A percentile compares a stretch with the other conserved stretches of the same genome.
phyloP scores from a whole-genome alignment of 2,888 invertebrate genomes.

The Phyllotreta striolata region DNA sequence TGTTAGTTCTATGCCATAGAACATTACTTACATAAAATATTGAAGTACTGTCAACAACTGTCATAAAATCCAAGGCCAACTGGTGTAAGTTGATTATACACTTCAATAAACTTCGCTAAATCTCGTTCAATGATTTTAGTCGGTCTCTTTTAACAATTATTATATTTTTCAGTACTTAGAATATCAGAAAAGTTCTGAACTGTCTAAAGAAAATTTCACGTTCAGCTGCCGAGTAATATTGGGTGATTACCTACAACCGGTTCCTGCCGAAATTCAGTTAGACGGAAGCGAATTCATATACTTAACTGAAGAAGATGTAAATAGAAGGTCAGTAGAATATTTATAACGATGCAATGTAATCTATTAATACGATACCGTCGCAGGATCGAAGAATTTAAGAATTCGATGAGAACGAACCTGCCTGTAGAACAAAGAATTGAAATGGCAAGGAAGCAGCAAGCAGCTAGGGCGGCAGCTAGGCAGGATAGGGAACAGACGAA shows the following conservation, averaged over 20 bases:
- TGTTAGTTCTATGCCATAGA: background rate
- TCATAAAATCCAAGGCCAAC: no score
- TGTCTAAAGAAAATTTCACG: conserved; percentile 89
- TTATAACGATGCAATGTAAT: background rate
- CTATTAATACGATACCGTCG: conserved; percentile 1
- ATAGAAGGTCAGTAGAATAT: conserved; percentile 66
- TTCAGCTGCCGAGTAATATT: conserved; percentile 89
- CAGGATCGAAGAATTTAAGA: conserved; percentile 73
- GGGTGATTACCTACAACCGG: conserved; percentile 90
- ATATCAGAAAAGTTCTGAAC: conserved; percentile 65
- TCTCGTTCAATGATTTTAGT: background rate
- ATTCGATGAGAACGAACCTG: conserved; percentile 69
- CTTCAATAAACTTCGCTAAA: background rate
- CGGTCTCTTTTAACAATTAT: background rate
- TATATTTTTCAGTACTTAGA: conserved; percentile 75
- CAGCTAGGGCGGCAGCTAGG: conserved; percentile 77
- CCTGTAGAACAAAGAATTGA: conserved; percentile 81
- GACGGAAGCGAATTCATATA: conserved; percentile 78
- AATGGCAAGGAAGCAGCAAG: conserved; percentile 76
- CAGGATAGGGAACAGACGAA: conserved; percentile 74
- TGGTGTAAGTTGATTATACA: background rate
- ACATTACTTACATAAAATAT: background rate
- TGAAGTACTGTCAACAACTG: no score
- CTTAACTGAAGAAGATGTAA: conserved; percentile 83
- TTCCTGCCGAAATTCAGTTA: conserved; percentile 67